These are phyloP conservation scores for Drosophila gunungcola DNA, from an alignment of 1,140 invertebrate genomes.

Conservation along the genomic window DNA sequence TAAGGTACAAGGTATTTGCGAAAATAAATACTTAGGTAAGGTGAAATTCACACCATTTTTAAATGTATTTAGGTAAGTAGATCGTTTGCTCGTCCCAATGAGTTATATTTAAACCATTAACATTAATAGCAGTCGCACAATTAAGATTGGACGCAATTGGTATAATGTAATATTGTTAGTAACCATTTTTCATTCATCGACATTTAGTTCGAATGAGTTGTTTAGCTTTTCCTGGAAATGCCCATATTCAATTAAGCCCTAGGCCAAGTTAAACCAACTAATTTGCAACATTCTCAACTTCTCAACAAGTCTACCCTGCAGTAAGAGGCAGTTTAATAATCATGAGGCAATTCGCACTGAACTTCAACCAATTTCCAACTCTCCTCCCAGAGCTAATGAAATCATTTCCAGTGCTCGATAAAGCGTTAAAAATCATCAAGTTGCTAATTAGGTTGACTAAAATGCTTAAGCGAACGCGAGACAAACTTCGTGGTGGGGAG, in stretches of 20 bases:
- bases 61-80: too few species aligned
- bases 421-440: slow-evolving; percentile 79
- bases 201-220: too few species aligned
- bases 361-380: slow-evolving; percentile 27
- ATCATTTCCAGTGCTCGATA: slow-evolving; percentile 75
- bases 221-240: too few species aligned
- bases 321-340: slow-evolving; percentile 76
- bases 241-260: slow-evolving; percentile 10
- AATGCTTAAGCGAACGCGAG: slow-evolving; percentile 36
- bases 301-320: slow-evolving; percentile 47
- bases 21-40: too few species aligned
- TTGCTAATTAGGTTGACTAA: slow-evolving; percentile 79
- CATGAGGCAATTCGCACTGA: slow-evolving; percentile 74
- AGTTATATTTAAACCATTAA: too few species aligned
- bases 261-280: slow-evolving; percentile 61
- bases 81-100: too few species aligned
- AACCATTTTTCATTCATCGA: too few species aligned
- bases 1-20: too few species aligned
- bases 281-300: slow-evolving; percentile 76
- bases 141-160: too few species aligned
- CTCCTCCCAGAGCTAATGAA: slow-evolving; percentile 52
- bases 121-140: too few species aligned
- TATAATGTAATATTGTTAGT: too few species aligned
- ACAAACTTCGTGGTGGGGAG: slow-evolving; percentile 47
- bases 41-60: too few species aligned